Percentiles rank a stretch among this genome's conserved stretches.
Evolutionary conservation across 2,797 vertebrate genomes (phyloP).

Genomic region (Oreortyx pictus): DNA sequence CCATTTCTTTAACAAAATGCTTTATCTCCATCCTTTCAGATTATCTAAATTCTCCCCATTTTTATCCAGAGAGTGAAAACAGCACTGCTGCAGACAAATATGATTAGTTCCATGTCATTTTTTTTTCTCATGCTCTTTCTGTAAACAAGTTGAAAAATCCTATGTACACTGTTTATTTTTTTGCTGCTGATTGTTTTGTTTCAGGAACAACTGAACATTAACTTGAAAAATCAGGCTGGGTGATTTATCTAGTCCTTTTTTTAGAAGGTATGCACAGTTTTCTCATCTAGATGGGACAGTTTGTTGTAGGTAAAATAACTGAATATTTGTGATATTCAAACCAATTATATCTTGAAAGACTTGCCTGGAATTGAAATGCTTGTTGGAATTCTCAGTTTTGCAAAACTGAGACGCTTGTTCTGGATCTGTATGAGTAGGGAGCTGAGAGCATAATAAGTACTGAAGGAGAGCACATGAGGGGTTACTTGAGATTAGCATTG

Average conservation of each 20-base stretch:
- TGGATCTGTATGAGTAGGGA: background rate
- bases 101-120: background rate
- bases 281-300: background rate
- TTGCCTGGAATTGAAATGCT: background rate
- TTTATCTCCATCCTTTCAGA: background rate
- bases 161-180: background rate
- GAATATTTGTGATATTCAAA: background rate
- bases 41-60: background rate
- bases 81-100: background rate
- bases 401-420: background rate
- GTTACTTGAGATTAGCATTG: background rate
- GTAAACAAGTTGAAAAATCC: background rate
- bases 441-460: background rate
- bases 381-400: background rate
- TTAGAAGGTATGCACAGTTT: background rate
- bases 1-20: background rate
- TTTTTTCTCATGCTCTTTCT: background rate
- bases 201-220: background rate
- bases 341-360: constrained; percentile 10
- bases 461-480: background rate
- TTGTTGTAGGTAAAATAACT: background rate
- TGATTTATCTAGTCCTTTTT: background rate
- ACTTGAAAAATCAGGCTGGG: background rate
- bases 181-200: background rate
- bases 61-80: background rate